phyloP scores from a whole-genome alignment of 2,888 invertebrate genomes.

The Axea sp. region DNA sequence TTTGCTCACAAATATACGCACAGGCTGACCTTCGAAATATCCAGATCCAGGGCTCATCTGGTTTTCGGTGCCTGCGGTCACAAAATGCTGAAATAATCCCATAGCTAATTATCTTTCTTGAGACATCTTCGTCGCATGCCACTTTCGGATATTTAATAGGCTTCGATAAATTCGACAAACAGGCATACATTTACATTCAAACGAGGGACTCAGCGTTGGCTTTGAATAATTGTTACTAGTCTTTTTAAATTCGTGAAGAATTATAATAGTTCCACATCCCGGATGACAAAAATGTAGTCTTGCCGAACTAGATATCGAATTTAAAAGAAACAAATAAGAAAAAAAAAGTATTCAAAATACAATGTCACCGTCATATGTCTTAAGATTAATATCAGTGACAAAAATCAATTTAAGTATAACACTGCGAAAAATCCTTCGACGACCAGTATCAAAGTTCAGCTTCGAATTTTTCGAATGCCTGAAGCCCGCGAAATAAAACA shows the following conservation, averaged over 20 bases:
- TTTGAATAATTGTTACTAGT: slow-evolving; percentile 57
- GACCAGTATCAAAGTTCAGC: slow-evolving; percentile 18
- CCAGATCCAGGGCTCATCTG: slow-evolving; percentile 63
- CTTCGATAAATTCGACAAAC: slow-evolving; percentile 61
- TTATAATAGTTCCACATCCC: slow-evolving; percentile 51
- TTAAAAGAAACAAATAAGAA: slow-evolving; percentile 10
- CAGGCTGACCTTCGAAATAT: slow-evolving; percentile 56
- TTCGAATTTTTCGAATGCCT: slow-evolving; percentile 25
- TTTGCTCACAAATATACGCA: slow-evolving; percentile 36
- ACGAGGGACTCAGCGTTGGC: slow-evolving; percentile 54
- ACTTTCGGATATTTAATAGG: slow-evolving; percentile 62
- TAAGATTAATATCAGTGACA: slow-evolving; percentile 31
- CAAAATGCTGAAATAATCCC: slow-evolving; percentile 63
- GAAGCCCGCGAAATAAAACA: slow-evolving; percentile 6
- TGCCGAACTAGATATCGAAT: slow-evolving; percentile 38
- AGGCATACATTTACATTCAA: slow-evolving; percentile 60
- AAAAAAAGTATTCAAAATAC: slow-evolving; percentile 1
- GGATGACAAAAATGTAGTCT: slow-evolving; percentile 47
- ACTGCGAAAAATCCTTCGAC: slow-evolving; percentile 28
- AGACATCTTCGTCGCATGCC: slow-evolving; percentile 63
- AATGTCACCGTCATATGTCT: slow-evolving; percentile 22
- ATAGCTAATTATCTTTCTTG: slow-evolving; percentile 65
- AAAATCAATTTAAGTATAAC: slow-evolving; percentile 48
- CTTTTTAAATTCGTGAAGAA: slow-evolving; percentile 52
- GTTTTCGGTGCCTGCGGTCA: slow-evolving; percentile 61